phyloP scores from a whole-genome alignment of 2,888 invertebrate genomes.

The Rapana venosa region DNA sequence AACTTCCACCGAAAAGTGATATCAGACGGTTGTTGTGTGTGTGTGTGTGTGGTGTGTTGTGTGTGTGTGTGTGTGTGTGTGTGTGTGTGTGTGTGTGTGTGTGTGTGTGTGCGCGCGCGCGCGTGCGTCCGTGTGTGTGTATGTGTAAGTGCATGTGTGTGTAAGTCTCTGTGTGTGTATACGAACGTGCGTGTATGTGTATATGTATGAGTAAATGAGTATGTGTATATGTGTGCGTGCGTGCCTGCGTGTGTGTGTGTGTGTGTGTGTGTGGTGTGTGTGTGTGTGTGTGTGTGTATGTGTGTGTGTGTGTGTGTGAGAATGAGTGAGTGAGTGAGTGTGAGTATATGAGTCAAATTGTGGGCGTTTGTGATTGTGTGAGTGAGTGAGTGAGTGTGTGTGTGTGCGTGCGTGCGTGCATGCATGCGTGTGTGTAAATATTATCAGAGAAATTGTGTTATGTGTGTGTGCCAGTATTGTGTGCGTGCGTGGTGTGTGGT shows the following conservation, averaged over 20 bases:
- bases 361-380: conserved; percentile 15
- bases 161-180: no score
- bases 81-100: conserved; percentile 11
- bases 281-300: neutral
- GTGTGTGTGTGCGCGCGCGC: conserved; percentile 25
- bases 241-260: neutral
- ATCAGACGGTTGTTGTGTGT: neutral
- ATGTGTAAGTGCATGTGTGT: no score
- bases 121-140: no score
- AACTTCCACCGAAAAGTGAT: neutral
- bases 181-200: no score
- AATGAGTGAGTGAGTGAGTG: no score
- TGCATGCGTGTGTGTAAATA: neutral
- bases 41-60: no score
- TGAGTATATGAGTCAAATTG: no score
- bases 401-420: neutral
- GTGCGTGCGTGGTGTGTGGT: conserved; percentile 6
- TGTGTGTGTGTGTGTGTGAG: neutral
- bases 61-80: neutral
- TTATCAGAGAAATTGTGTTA: neutral
- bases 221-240: conserved; percentile 6
- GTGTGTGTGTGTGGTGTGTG: conserved; percentile 23
- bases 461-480: neutral
- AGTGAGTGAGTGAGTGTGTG: neutral
- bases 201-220: no score